Conservation (phyloP, 1,140 invertebrate genomes). For the Bradysia coprophila region DNA sequence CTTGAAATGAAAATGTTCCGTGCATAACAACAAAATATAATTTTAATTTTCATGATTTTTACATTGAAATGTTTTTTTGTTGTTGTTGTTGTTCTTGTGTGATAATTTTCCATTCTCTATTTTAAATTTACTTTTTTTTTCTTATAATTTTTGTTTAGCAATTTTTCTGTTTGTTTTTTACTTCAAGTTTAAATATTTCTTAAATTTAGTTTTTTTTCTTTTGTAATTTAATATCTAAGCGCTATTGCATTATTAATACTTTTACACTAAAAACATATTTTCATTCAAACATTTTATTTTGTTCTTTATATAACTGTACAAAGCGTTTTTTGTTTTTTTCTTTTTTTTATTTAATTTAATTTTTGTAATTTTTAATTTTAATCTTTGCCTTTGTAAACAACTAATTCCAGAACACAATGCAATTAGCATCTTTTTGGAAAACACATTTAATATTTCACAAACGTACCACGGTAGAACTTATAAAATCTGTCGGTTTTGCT, state of each 20-base stretch:
- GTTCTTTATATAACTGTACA: neutral
- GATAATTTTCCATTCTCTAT: too few species aligned
- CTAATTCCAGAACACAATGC: too few species aligned
- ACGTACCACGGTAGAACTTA: too few species aligned
- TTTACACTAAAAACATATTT: slow-evolving; percentile 1
- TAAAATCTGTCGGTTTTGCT: too few species aligned
- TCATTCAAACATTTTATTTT: neutral
- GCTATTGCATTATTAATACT: neutral
- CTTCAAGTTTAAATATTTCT: neutral
- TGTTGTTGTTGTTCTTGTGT: too few species aligned
- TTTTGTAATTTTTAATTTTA: neutral
- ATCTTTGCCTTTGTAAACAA: too few species aligned
- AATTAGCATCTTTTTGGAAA: too few species aligned
- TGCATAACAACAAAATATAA: too few species aligned
- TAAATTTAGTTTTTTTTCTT: slow-evolving; percentile 1
- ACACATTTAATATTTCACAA: too few species aligned
- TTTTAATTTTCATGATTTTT: too few species aligned
- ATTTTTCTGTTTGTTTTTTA: neutral
- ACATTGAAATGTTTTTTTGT: too few species aligned
- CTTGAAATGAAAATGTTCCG: too few species aligned
- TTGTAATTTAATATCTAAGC: neutral
- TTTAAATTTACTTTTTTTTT: neutral
- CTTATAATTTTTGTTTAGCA: neutral
- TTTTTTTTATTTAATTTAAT: neutral
- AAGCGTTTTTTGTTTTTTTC: neutral